These are phyloP conservation scores for Calliphora vomitoria DNA, from an alignment of 2,888 invertebrate species.

Conservation along the genomic window DNA sequence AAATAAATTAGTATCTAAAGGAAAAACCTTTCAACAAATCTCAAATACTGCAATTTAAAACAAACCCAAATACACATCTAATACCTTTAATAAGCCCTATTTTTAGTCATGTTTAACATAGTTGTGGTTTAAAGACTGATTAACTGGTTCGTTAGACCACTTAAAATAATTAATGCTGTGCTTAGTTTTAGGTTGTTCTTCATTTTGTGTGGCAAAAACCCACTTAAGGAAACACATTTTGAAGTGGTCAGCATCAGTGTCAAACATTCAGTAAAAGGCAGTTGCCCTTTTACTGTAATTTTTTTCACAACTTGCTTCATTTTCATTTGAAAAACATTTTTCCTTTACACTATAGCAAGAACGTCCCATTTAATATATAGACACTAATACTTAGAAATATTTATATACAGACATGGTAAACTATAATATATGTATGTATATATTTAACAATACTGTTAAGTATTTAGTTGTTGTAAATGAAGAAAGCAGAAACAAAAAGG, in stretches of 20 bases:
- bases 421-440: neutral
- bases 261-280: neutral
- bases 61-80: no score
- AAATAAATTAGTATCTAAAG: no score
- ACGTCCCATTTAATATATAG: neutral
- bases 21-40: no score
- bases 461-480: neutral
- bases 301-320: neutral
- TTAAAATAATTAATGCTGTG: conserved; percentile 58
- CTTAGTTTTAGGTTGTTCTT: conserved; percentile 9
- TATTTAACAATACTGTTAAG: neutral
- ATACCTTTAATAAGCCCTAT: conserved; percentile 6
- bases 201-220: conserved; percentile 31
- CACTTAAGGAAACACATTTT: conserved; percentile 42
- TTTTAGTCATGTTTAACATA: neutral
- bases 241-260: conserved; percentile 50
- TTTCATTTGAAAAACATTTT: neutral
- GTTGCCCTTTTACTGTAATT: neutral
- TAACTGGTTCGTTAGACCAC: conserved; percentile 43
- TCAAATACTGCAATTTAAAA: no score
- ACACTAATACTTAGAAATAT: no score
- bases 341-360: neutral
- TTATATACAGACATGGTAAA: neutral
- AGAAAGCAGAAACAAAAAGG: neutral
- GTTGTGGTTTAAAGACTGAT: conserved; percentile 53